These are phyloP conservation scores for Limanda limanda DNA, from an alignment of 2,113 vertebrate species.

Conservation along the genomic window DNA sequence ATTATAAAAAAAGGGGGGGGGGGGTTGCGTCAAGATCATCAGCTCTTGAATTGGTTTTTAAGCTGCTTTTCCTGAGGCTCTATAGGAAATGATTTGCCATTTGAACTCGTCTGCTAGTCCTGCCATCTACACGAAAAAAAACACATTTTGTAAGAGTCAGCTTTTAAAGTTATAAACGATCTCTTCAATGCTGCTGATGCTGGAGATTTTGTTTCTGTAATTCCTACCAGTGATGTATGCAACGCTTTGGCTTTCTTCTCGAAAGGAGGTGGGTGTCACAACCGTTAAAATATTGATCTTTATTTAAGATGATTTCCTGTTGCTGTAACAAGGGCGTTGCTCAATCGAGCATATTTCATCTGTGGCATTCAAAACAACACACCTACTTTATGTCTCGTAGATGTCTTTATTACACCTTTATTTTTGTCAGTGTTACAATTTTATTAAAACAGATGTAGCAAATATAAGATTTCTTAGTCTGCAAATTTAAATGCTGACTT, in stretches of 20 bases:
- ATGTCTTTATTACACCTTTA: not conserved
- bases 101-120: constrained; percentile 10
- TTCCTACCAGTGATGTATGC: constrained; percentile 12
- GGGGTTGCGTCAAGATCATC: constrained; percentile 2
- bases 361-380: not conserved
- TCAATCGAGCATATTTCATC: too few relatives aligned
- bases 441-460: not conserved
- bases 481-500: constrained; percentile 9
- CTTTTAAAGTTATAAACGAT: constrained; percentile 47
- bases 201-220: constrained; percentile 46
- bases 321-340: too few relatives aligned
- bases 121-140: constrained; percentile 35
- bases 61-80: constrained; percentile 9
- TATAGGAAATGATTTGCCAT: constrained; percentile 34
- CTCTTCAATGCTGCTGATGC: constrained; percentile 59
- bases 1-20: not conserved
- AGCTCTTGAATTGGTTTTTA: constrained; percentile 27
- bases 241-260: too few relatives aligned
- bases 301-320: too few relatives aligned
- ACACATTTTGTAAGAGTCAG: constrained; percentile 23
- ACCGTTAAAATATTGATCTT: too few relatives aligned
- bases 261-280: too few relatives aligned
- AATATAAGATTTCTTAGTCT: not conserved
- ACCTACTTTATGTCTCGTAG: not conserved
- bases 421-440: not conserved